phyloP scores from a whole-genome alignment of 2,797 vertebrate species.

The Macropodus opercularis region DNA sequence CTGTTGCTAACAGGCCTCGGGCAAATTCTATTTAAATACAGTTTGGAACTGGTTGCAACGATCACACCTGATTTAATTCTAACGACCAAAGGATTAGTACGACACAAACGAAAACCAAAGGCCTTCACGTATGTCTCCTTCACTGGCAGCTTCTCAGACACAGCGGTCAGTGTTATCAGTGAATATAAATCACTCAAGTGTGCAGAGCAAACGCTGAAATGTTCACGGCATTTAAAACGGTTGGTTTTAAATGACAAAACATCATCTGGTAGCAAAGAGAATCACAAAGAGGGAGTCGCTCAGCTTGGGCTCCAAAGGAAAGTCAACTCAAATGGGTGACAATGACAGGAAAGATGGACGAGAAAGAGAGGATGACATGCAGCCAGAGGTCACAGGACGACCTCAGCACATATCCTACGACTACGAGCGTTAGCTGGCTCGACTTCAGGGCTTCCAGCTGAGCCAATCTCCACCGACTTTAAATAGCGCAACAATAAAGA shows the following conservation, averaged over 20 bases:
- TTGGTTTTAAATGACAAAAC: slow-evolving; percentile 17
- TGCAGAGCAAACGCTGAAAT: slow-evolving; percentile 21
- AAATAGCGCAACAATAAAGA: slow-evolving; percentile 56
- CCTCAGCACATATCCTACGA: slow-evolving; percentile 46
- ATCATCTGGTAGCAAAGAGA: slow-evolving; percentile 2
- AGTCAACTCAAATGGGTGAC: slow-evolving; percentile 48
- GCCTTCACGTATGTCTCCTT: slow-evolving; percentile 52
- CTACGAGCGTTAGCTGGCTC: slow-evolving; percentile 51
- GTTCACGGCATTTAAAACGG: slow-evolving; percentile 14
- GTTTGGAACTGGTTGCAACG: slow-evolving; percentile 7
- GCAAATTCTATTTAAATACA: slow-evolving; percentile 37
- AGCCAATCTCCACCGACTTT: slow-evolving; percentile 53
- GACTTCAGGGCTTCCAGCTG: slow-evolving; percentile 52
- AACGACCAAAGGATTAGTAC: background rate
- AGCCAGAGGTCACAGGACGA: slow-evolving; percentile 61
- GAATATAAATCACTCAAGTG: slow-evolving; percentile 43
- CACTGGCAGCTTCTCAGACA: slow-evolving; percentile 57
- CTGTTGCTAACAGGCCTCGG: slow-evolving; percentile 20
- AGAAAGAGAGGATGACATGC: slow-evolving; percentile 55
- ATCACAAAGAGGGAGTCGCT: slow-evolving; percentile 11
- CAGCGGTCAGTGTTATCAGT: slow-evolving; percentile 36
- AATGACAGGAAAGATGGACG: slow-evolving; percentile 75
- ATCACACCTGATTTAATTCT: slow-evolving; percentile 9
- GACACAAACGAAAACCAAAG: slow-evolving; percentile 29
- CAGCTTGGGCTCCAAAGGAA: slow-evolving; percentile 38